A percentile compares a stretch with the other conserved stretches of the same genome.
Evolutionary conservation across 1,140 invertebrate genomes (phyloP).

Genomic region (Drosophila pandora): DNA sequence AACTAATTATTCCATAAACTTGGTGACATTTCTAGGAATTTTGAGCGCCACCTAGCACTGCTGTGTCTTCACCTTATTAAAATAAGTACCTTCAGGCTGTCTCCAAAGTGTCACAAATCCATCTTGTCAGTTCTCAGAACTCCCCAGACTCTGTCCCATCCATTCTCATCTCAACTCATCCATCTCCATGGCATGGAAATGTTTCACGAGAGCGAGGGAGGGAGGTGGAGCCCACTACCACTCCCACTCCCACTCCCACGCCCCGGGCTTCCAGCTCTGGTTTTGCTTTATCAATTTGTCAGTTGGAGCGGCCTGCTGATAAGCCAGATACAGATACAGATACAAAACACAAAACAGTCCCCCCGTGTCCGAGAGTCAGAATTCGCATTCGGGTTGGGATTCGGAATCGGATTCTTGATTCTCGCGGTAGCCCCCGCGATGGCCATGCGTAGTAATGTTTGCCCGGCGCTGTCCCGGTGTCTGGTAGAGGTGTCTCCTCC

Average conservation of each 20-base stretch:
- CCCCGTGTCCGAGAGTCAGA: neutral
- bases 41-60: neutral
- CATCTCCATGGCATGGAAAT: constrained; percentile 16
- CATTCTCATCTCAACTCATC: no score
- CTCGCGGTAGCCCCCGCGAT: constrained; percentile 10
- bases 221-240: neutral
- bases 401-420: constrained; percentile 12
- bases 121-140: neutral
- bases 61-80: neutral
- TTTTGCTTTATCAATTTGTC: constrained; percentile 72
- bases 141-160: neutral
- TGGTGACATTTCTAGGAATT: neutral
- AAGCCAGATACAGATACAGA: constrained; percentile 68
- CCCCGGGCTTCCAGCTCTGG: constrained; percentile 8
- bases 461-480: constrained; percentile 31
- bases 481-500: neutral
- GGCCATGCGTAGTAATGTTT: constrained; percentile 46
- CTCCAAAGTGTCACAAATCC: constrained; percentile 1
- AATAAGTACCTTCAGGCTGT: neutral
- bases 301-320: constrained; percentile 59
- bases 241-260: constrained; percentile 1
- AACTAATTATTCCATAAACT: neutral
- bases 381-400: constrained; percentile 18
- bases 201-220: neutral
- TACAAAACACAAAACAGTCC: neutral